phyloP scores from a whole-genome alignment of 1,140 invertebrate species.

The Leptinotarsa texana region DNA sequence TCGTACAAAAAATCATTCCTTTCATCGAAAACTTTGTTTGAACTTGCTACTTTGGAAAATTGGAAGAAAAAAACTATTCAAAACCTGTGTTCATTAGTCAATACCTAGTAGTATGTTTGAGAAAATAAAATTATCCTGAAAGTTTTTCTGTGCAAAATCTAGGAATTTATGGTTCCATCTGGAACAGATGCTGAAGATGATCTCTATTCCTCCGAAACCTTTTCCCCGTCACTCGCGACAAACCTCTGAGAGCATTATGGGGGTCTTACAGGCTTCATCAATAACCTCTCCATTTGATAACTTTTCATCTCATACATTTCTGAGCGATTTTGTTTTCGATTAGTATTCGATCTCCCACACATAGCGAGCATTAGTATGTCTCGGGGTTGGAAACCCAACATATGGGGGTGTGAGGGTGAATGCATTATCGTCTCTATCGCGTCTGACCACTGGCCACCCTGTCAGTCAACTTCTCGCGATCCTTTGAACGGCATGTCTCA shows the following conservation, averaged over 20 bases:
- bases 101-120: too few relatives aligned
- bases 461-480: constrained; percentile 42
- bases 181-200: too few relatives aligned
- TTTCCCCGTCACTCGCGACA: too few relatives aligned
- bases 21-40: too few relatives aligned
- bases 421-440: constrained; percentile 47
- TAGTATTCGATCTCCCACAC: constrained; percentile 13
- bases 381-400: constrained; percentile 13
- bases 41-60: too few relatives aligned
- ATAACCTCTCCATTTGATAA: not conserved
- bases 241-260: not conserved
- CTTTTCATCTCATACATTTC: not conserved
- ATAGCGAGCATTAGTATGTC: constrained; percentile 16
- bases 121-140: too few relatives aligned
- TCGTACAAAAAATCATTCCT: too few relatives aligned
- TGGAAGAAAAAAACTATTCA: too few relatives aligned
- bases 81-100: too few relatives aligned
- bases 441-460: constrained; percentile 51
- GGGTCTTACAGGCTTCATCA: not conserved
- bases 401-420: constrained; percentile 47
- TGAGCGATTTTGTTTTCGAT: constrained; percentile 10
- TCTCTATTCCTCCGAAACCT: too few relatives aligned
- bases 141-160: too few relatives aligned
- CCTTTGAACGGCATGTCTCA: constrained; percentile 8
- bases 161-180: too few relatives aligned